These are phyloP conservation scores for Papilio aristodemus DNA, from an alignment of 1,140 invertebrate species.

Conservation along the genomic window DNA sequence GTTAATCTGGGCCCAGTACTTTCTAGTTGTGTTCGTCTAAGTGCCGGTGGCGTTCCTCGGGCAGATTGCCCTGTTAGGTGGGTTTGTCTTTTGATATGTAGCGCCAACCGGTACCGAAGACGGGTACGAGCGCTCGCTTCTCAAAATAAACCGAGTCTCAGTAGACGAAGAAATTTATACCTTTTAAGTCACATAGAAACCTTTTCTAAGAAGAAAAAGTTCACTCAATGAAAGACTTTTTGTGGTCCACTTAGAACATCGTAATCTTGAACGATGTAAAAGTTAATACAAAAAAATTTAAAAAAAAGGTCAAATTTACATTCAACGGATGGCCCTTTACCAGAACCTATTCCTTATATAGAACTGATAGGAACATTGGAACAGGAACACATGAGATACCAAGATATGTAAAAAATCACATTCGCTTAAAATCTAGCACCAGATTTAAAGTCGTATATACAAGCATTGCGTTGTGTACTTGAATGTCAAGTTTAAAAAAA, in stretches of 20 bases:
- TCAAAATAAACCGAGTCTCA: constrained; percentile 33
- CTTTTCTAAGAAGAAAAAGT: constrained; percentile 33
- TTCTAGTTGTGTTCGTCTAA: constrained; percentile 34
- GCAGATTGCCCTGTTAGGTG: constrained; percentile 33
- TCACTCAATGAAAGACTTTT: constrained; percentile 28
- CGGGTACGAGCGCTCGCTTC: constrained; percentile 30
- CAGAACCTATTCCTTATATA: too few species aligned
- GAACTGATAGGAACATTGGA: too few species aligned
- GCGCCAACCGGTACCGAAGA: constrained; percentile 33
- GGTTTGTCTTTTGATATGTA: constrained; percentile 34
- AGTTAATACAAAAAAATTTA: too few species aligned
- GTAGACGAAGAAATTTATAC: constrained; percentile 32
- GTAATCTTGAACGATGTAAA: neutral
- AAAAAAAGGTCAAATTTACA: too few species aligned
- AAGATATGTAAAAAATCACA: too few species aligned
- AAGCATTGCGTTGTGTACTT: too few species aligned
- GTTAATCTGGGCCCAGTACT: constrained; percentile 31
- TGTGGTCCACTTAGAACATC: neutral
- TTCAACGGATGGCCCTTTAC: too few species aligned
- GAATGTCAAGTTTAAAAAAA: too few species aligned
- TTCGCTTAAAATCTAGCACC: too few species aligned
- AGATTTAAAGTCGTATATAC: too few species aligned
- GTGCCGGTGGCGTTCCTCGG: constrained; percentile 30
- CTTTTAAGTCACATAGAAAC: constrained; percentile 29
- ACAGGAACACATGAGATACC: too few species aligned